Evolutionary conservation across 2,888 invertebrate genomes (phyloP).

Genomic region (Tenthredo notha): DNA sequence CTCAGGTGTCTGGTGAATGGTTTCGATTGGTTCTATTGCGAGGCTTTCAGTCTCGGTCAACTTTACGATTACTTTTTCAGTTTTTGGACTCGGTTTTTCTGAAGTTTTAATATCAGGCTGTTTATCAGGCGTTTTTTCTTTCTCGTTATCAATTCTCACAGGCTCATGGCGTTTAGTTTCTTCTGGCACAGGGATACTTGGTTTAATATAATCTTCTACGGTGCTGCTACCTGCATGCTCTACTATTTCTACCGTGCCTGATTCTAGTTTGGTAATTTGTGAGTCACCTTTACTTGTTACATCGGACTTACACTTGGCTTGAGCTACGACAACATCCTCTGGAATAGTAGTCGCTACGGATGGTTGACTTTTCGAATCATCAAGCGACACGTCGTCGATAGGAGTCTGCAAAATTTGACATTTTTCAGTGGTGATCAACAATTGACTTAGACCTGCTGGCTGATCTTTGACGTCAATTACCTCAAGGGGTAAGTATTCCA

Average conservation of each 20-base stretch:
- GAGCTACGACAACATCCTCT: slow-evolving; percentile 67
- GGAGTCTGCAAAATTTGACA: slow-evolving; percentile 70
- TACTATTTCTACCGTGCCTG: slow-evolving; percentile 76
- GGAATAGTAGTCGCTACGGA: slow-evolving; percentile 63
- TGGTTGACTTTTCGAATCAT: slow-evolving; percentile 58
- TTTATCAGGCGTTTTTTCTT: slow-evolving; percentile 45
- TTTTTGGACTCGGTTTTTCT: slow-evolving; percentile 45
- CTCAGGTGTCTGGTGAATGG: slow-evolving; percentile 54
- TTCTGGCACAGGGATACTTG: slow-evolving; percentile 61
- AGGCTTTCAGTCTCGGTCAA: slow-evolving; percentile 77
- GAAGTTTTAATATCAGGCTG: slow-evolving; percentile 41
- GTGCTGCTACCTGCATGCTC: slow-evolving; percentile 72
- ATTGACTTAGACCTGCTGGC: slow-evolving; percentile 55
- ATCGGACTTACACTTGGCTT: slow-evolving; percentile 75
- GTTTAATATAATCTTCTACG: slow-evolving; percentile 69
- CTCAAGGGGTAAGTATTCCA: slow-evolving; percentile 64
- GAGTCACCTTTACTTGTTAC: slow-evolving; percentile 69
- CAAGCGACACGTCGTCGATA: slow-evolving; percentile 60
- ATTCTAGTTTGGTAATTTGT: slow-evolving; percentile 71
- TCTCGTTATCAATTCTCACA: slow-evolving; percentile 42
- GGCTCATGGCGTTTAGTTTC: slow-evolving; percentile 54
- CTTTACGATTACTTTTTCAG: slow-evolving; percentile 65
- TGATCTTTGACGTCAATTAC: slow-evolving; percentile 59
- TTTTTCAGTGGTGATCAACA: slow-evolving; percentile 66
- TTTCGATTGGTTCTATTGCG: slow-evolving; percentile 53